A percentile compares a stretch with the other conserved stretches of the same genome.
These are phyloP conservation scores for Suricata suricatta DNA, from an alignment of 2,113 vertebrate species.

Conservation along the genomic window DNA sequence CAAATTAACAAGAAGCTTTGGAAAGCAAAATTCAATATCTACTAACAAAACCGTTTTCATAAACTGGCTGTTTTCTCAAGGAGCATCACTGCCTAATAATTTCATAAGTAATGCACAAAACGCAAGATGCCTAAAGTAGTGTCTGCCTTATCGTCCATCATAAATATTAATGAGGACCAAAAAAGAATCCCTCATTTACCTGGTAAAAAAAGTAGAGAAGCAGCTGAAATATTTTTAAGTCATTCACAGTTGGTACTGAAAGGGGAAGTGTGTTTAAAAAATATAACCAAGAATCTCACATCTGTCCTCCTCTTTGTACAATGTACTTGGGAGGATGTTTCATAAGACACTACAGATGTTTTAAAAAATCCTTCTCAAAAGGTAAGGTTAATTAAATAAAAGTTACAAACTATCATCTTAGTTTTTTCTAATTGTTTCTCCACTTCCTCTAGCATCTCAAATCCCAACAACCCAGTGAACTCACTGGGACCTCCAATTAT, in stretches of 20 bases:
- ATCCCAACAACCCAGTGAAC: not conserved
- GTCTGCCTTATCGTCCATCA: not conserved
- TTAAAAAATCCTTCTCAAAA: not conserved
- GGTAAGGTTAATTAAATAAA: not conserved
- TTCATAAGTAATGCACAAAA: not conserved
- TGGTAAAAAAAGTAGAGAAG: not conserved
- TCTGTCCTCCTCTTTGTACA: not conserved
- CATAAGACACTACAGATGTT: not conserved
- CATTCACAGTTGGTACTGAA: not conserved
- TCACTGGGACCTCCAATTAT: not conserved
- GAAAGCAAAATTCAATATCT: conserved; percentile 4
- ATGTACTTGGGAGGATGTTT: not conserved
- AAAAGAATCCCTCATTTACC: not conserved
- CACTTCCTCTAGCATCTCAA: not conserved
- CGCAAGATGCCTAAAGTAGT: not conserved
- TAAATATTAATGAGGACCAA: not conserved
- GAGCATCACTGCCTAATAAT: not conserved
- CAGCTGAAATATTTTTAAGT: conserved; percentile 14
- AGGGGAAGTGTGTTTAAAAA: not conserved
- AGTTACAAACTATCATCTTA: not conserved
- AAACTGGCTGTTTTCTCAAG: not conserved
- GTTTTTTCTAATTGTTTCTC: not conserved
- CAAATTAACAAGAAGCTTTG: not conserved
- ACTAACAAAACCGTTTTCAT: not conserved
- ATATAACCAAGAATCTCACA: not conserved